Percentiles rank a stretch among this genome's conserved stretches.
These are phyloP conservation scores for Bubo scandiacus DNA, from an alignment of 2,113 vertebrate species.

Conservation along the genomic window DNA sequence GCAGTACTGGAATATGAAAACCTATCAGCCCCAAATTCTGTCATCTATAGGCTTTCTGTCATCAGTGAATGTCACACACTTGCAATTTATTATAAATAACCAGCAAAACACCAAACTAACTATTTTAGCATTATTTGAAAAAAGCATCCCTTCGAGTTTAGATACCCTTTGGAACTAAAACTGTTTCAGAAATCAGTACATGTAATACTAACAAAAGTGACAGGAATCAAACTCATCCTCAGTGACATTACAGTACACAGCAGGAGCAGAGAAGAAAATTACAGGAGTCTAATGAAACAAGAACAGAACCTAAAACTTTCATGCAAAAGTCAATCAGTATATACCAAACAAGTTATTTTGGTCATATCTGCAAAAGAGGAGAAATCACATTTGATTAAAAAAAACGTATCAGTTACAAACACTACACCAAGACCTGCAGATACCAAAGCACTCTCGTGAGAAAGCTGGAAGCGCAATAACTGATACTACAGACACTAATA, in stretches of 20 bases:
- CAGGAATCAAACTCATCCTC: background rate
- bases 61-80: background rate
- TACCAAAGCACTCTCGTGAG: background rate
- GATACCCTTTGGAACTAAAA: background rate
- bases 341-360: background rate
- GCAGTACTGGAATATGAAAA: background rate
- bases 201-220: background rate
- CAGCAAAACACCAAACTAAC: background rate
- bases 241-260: background rate
- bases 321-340: background rate
- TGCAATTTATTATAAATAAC: background rate
- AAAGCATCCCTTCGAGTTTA: background rate
- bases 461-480: background rate
- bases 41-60: background rate
- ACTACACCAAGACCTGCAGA: background rate
- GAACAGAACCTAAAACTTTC: background rate
- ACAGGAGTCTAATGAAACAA: background rate
- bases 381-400: background rate
- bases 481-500: background rate
- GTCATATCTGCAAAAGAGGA: background rate
- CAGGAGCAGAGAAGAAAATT: background rate
- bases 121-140: background rate
- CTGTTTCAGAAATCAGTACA: background rate
- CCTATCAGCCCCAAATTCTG: background rate
- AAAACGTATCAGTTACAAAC: background rate